A percentile compares a stretch with the other conserved stretches of the same genome.
These are phyloP conservation scores for Blastomussa wellsi DNA, from an alignment of 92 coral and sea anemone species.

Conservation along the genomic window DNA sequence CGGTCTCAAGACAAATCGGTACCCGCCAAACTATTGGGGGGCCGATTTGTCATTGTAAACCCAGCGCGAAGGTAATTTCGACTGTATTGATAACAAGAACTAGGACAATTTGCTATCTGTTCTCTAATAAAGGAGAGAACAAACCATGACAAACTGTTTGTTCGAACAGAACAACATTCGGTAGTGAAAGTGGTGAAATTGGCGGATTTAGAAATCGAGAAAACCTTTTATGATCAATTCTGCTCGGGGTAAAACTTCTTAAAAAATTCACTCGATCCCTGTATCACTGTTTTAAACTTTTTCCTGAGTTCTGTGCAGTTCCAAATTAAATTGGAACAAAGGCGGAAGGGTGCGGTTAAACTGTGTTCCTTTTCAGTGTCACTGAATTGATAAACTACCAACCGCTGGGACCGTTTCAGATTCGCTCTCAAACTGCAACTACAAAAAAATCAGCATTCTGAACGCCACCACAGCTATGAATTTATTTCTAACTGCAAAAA, in stretches of 20 bases:
- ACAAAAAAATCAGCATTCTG: background rate
- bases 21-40: no score
- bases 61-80: background rate
- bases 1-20: no score
- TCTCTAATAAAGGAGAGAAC: background rate
- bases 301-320: background rate
- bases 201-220: background rate
- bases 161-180: background rate
- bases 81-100: background rate
- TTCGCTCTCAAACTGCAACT: background rate
- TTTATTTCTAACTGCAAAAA: background rate
- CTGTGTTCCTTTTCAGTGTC: background rate
- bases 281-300: background rate
- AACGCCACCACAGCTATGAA: background rate
- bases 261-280: background rate
- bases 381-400: background rate
- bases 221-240: background rate
- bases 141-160: no score
- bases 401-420: background rate
- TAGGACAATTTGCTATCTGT: background rate
- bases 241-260: background rate
- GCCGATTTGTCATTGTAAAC: no score
- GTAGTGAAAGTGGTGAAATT: background rate
- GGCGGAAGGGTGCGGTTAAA: background rate
- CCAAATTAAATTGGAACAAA: background rate